phyloP scores from a whole-genome alignment of 2,113 vertebrate species.

The Forbesichthys agassizii region DNA sequence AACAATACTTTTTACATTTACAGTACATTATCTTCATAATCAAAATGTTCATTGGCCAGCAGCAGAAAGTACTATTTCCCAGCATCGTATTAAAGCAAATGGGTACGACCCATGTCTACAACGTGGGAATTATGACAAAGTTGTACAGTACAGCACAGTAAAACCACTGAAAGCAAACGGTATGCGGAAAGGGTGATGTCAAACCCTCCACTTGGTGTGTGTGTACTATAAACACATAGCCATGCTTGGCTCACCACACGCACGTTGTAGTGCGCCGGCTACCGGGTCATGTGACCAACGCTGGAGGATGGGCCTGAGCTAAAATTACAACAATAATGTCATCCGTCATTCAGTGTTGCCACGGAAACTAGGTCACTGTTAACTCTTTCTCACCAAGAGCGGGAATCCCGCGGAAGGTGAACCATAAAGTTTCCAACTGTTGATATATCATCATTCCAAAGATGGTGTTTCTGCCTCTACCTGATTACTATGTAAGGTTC shows the following conservation, averaged over 20 bases:
- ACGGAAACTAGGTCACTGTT: slow-evolving; percentile 77
- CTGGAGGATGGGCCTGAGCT: slow-evolving; percentile 58
- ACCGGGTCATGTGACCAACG: slow-evolving; percentile 62
- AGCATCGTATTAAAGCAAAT: neutral
- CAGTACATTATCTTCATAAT: neutral
- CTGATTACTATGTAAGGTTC: slow-evolving; percentile 9
- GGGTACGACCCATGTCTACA: slow-evolving; percentile 1
- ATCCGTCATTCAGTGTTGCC: slow-evolving; percentile 74
- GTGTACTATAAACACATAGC: slow-evolving; percentile 41
- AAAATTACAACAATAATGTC: slow-evolving; percentile 77
- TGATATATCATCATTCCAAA: slow-evolving; percentile 2
- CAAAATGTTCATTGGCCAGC: neutral
- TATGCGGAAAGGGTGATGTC: slow-evolving; percentile 68
- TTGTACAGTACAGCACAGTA: slow-evolving; percentile 24
- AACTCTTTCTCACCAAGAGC: slow-evolving; percentile 59
- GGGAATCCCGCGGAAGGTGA: slow-evolving; percentile 59
- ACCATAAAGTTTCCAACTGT: slow-evolving; percentile 39
- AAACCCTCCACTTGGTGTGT: slow-evolving; percentile 71
- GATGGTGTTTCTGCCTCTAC: slow-evolving; percentile 20
- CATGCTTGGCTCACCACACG: slow-evolving; percentile 17
- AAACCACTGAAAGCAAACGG: slow-evolving; percentile 44
- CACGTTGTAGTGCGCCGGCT: slow-evolving; percentile 14
- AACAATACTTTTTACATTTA: neutral
- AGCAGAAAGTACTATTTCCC: neutral
- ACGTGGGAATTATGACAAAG: slow-evolving; percentile 45